Conservation (phyloP, 2,888 invertebrate genomes). For the Drosophila macrospina region DNA sequence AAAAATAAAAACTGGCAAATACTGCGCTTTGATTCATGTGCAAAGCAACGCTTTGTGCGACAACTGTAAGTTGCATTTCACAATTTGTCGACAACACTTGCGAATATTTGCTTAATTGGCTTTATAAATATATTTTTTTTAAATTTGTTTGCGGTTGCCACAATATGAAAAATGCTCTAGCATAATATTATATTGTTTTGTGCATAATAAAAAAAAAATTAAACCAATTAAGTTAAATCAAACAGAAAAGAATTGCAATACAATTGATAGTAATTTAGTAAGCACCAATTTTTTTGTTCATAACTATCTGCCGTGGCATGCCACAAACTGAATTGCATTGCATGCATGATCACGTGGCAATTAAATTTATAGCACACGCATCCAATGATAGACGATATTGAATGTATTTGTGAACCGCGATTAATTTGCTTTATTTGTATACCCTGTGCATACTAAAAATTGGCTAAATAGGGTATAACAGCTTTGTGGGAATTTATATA, state of each 20-base stretch:
- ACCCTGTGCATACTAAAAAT: too few relatives aligned
- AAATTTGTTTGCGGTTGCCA: slow-evolving; percentile 54
- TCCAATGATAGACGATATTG: neutral
- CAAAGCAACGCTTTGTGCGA: neutral
- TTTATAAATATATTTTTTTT: slow-evolving; percentile 37
- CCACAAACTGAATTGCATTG: slow-evolving; percentile 21
- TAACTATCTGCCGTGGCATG: slow-evolving; percentile 14
- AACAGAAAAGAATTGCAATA: slow-evolving; percentile 27
- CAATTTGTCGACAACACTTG: slow-evolving; percentile 44
- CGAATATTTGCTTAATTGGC: slow-evolving; percentile 62
- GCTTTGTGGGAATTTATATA: too few relatives aligned
- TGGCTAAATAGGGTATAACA: too few relatives aligned
- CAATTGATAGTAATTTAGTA: slow-evolving; percentile 48
- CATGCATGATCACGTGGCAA: slow-evolving; percentile 6
- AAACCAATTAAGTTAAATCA: slow-evolving; percentile 65
- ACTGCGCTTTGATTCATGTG: slow-evolving; percentile 1
- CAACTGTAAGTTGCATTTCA: slow-evolving; percentile 31
- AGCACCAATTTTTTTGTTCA: slow-evolving; percentile 21
- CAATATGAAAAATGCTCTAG: slow-evolving; percentile 20
- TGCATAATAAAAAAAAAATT: slow-evolving; percentile 1
- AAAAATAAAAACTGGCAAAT: slow-evolving; percentile 7
- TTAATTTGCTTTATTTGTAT: too few relatives aligned
- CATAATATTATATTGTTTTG: slow-evolving; percentile 48
- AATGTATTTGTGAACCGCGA: neutral
- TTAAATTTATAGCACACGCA: slow-evolving; percentile 10